These are phyloP conservation scores for Oedothorax gibbosus DNA, from an alignment of 1,140 invertebrate species.

Conservation along the genomic window DNA sequence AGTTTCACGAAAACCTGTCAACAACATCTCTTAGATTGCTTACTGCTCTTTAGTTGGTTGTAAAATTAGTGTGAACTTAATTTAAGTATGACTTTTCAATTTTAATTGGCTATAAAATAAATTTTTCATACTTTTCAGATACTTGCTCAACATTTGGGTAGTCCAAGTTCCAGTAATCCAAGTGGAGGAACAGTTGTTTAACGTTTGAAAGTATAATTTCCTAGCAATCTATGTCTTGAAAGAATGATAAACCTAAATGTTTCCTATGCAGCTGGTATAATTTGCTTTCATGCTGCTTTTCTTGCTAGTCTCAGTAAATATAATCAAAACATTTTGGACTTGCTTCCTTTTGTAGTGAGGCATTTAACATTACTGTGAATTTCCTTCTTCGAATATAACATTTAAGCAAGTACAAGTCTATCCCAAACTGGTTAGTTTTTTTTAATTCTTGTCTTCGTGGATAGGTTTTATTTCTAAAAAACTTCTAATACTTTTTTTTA, in stretches of 20 bases:
- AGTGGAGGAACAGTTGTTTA: constrained; percentile 61
- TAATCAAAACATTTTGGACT: constrained; percentile 46
- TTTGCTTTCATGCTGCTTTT: constrained; percentile 46
- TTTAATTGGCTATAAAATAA: neutral
- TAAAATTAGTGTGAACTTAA: neutral
- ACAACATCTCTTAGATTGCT: too few relatives aligned
- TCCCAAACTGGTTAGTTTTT: too few relatives aligned
- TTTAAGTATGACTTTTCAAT: neutral
- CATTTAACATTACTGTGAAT: too few relatives aligned
- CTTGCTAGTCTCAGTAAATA: constrained; percentile 71
- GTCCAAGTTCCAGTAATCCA: constrained; percentile 60
- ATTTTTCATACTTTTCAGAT: constrained; percentile 31
- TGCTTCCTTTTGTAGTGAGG: constrained; percentile 13
- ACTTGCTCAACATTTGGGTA: constrained; percentile 60
- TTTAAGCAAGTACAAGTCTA: too few relatives aligned
- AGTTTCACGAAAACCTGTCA: too few relatives aligned
- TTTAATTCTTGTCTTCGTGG: too few relatives aligned
- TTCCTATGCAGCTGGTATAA: constrained; percentile 55
- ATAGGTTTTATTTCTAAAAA: too few relatives aligned
- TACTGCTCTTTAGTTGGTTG: too few relatives aligned
- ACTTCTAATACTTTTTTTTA: too few relatives aligned
- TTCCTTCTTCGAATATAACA: too few relatives aligned
- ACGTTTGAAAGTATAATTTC: constrained; percentile 50
- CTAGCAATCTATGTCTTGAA: constrained; percentile 15
- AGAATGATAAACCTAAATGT: constrained; percentile 41